Percentiles rank a stretch among this genome's conserved stretches.
phyloP scores from a whole-genome alignment of 2,797 vertebrate species.

The Picus viridis region DNA sequence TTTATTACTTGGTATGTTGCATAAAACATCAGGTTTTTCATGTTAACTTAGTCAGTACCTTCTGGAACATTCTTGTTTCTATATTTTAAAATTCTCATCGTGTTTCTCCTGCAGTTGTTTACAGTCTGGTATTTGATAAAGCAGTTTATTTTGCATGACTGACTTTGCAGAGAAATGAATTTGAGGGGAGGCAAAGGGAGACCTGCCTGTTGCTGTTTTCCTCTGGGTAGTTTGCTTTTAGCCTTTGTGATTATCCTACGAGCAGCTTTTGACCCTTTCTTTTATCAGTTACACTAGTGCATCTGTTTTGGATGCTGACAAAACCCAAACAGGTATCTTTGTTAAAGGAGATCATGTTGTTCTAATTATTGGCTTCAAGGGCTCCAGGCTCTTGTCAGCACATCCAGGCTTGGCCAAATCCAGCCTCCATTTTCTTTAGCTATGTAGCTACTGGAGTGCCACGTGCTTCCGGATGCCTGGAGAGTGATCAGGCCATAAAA shows the following conservation, averaged over 20 bases:
- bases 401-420: neutral
- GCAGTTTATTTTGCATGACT: neutral
- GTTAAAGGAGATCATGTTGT: neutral
- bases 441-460: neutral
- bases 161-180: neutral
- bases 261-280: neutral
- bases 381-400: slow-evolving; percentile 12
- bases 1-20: neutral
- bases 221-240: neutral
- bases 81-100: neutral
- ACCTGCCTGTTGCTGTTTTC: neutral
- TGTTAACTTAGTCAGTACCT: neutral
- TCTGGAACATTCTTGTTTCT: neutral
- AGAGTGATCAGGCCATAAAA: neutral
- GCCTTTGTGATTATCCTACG: neutral
- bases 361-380: slow-evolving; percentile 13
- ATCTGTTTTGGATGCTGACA: neutral
- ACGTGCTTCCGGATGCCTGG: slow-evolving; percentile 13
- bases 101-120: neutral
- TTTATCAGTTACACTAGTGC: neutral
- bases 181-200: neutral
- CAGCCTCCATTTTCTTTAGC: neutral
- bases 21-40: neutral
- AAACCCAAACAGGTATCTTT: neutral
- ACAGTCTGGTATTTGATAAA: neutral